Conservation (phyloP, 1,140 invertebrate genomes). For the Diorhabda elongata region DNA sequence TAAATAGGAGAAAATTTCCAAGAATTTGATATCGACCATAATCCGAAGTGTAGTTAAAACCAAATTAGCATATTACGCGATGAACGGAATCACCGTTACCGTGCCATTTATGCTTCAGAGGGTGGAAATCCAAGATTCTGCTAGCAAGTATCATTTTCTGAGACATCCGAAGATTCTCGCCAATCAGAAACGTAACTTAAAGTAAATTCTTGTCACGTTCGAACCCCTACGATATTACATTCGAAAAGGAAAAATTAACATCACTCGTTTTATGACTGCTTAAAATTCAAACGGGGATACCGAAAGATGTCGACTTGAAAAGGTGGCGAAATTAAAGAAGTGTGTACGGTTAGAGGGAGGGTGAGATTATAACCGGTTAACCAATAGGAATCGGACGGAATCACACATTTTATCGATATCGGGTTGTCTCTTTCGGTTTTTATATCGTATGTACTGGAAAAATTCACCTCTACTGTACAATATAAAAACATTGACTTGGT, state of each 20-base stretch:
- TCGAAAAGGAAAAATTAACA: constrained; percentile 46
- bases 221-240: constrained; percentile 41
- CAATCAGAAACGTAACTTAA: constrained; percentile 26
- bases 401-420: constrained; percentile 2
- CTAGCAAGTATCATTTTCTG: constrained; percentile 20
- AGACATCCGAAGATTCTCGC: constrained; percentile 20
- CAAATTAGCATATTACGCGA: constrained; percentile 34
- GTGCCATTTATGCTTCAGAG: constrained; percentile 11
- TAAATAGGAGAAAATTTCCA: constrained; percentile 22
- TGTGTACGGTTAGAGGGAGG: neutral
- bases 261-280: constrained; percentile 46
- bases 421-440: neutral
- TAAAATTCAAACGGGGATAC: constrained; percentile 43
- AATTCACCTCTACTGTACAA: neutral
- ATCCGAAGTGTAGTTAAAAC: constrained; percentile 29
- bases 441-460: neutral
- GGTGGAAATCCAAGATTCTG: constrained; percentile 19
- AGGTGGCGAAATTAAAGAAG: constrained; percentile 36
- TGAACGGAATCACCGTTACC: constrained; percentile 22
- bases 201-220: constrained; percentile 37
- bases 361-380: constrained; percentile 4
- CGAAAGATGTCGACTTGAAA: constrained; percentile 28
- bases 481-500: too few relatives aligned
- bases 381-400: constrained; percentile 1
- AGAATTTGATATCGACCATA: constrained; percentile 34